phyloP scores from a whole-genome alignment of 92 coral and sea anemone species.

The Epizoanthus ramosus region DNA sequence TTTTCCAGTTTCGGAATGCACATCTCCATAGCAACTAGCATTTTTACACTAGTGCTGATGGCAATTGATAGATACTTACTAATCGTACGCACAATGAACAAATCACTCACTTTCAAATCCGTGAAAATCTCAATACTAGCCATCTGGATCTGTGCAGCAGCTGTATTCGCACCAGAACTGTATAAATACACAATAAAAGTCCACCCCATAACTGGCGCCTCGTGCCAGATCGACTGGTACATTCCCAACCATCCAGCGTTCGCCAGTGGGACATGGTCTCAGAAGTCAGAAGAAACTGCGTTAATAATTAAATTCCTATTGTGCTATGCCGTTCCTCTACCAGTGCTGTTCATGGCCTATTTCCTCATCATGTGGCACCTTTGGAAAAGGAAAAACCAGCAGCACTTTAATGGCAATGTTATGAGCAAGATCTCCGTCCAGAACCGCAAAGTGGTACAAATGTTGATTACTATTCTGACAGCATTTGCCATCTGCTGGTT shows the following conservation, averaged over 20 bases:
- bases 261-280: constrained; percentile 7
- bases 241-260: background rate
- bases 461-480: background rate
- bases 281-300: background rate
- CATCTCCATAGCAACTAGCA: constrained; percentile 37
- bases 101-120: constrained; percentile 16
- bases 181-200: constrained; percentile 11
- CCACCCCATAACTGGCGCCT: background rate
- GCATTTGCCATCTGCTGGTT: constrained; percentile 16
- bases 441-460: constrained; percentile 33
- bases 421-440: constrained; percentile 20
- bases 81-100: constrained; percentile 21
- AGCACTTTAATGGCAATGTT: constrained; percentile 14
- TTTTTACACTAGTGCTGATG: constrained; percentile 23
- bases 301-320: constrained; percentile 11
- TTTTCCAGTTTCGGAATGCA: constrained; percentile 28
- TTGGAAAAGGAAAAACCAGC: constrained; percentile 7
- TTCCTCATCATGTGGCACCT: constrained; percentile 35
- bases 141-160: constrained; percentile 32
- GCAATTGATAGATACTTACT: constrained; percentile 27
- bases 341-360: constrained; percentile 19
- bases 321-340: constrained; percentile 10
- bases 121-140: constrained; percentile 4
- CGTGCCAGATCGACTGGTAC: constrained; percentile 3
- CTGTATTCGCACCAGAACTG: constrained; percentile 14